A percentile compares a stretch with the other conserved stretches of the same genome.
Evolutionary conservation across 2,888 invertebrate genomes (phyloP).

Genomic region (Harpalus rufipes): DNA sequence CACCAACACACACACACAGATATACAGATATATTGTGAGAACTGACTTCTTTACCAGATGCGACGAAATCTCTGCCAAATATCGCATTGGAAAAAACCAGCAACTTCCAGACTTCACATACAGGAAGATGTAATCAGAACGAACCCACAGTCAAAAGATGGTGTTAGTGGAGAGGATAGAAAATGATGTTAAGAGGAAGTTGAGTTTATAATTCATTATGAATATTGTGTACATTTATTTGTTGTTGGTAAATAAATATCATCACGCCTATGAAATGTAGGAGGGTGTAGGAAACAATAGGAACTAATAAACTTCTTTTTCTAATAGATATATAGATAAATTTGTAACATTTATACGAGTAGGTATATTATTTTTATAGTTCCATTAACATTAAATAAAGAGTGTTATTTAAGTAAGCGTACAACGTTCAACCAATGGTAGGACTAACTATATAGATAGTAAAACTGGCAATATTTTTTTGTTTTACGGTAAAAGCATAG

Average conservation of each 20-base stretch:
- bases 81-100: background rate
- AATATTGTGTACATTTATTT: background rate
- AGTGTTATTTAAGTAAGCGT: too few relatives aligned
- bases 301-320: background rate
- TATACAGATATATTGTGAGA: conserved; percentile 4
- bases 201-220: background rate
- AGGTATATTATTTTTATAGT: background rate
- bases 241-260: background rate
- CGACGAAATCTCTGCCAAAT: conserved; percentile 5
- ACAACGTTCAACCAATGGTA: too few relatives aligned
- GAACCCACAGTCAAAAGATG: background rate
- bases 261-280: background rate
- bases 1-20: background rate
- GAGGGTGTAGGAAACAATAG: background rate
- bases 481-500: too few relatives aligned
- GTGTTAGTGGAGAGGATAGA: too few relatives aligned
- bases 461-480: too few relatives aligned
- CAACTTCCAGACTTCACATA: background rate
- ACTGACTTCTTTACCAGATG: conserved; percentile 48
- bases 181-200: too few relatives aligned
- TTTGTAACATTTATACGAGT: background rate
- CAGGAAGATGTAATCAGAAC: background rate
- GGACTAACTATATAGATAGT: too few relatives aligned
- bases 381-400: too few relatives aligned
- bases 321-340: background rate